phyloP scores from a whole-genome alignment of 2,888 invertebrate species.

The Nemoura dubitans region DNA sequence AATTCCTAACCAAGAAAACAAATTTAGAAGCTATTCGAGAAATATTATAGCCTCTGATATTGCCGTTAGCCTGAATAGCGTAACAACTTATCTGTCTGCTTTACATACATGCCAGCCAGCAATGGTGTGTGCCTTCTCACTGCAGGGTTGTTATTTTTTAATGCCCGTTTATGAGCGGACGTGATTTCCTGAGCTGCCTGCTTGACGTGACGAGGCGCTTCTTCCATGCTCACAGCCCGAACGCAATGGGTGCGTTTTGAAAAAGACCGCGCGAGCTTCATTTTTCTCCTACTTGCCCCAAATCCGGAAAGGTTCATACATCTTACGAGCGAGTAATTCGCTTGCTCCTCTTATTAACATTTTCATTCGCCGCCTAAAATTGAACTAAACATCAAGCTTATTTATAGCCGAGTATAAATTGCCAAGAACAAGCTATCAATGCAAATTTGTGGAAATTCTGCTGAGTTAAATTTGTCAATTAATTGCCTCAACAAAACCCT shows the following conservation, averaged over 20 bases:
- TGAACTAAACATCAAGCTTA: background rate
- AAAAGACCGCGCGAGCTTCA: too few species aligned
- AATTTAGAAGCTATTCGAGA: conserved; percentile 28
- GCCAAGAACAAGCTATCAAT: conserved; percentile 27
- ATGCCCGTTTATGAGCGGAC: background rate
- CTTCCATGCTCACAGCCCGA: too few species aligned
- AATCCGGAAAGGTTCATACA: too few species aligned
- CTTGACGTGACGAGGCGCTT: too few species aligned
- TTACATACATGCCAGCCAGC: background rate
- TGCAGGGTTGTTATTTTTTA: background rate
- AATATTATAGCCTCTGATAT: conserved; percentile 23
- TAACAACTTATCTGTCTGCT: background rate
- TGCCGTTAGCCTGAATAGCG: background rate
- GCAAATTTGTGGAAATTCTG: conserved; percentile 32
- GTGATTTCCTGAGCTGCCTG: background rate
- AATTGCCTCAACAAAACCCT: conserved; percentile 33
- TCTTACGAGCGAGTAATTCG: too few species aligned
- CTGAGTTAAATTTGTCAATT: conserved; percentile 37
- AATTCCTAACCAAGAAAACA: background rate
- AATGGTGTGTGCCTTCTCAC: background rate
- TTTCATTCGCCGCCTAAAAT: background rate
- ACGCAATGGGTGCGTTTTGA: too few species aligned
- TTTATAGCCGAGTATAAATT: conserved; percentile 13
- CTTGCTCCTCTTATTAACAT: background rate
- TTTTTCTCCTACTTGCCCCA: too few species aligned